Evolutionary conservation across 2,888 invertebrate genomes (phyloP).

Genomic region (Frankliniella intonsa): DNA sequence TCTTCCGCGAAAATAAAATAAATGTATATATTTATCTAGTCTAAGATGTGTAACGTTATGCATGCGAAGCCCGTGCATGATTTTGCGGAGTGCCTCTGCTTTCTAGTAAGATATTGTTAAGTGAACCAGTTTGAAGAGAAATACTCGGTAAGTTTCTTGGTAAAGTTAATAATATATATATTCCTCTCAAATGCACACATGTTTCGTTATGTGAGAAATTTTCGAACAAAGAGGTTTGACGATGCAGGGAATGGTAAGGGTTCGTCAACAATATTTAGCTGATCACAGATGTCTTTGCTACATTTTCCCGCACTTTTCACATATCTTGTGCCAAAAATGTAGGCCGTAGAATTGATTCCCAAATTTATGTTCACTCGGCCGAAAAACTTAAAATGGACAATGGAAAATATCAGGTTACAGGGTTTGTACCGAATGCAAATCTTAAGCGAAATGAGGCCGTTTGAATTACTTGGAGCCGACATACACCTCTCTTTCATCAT

Average conservation of each 20-base stretch:
- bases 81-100: constrained; percentile 15
- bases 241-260: too few species aligned
- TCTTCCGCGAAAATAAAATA: constrained; percentile 4
- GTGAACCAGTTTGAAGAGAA: too few species aligned
- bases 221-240: too few species aligned
- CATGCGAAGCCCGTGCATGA: not conserved
- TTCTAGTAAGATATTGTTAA: constrained; percentile 1
- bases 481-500: constrained; percentile 8
- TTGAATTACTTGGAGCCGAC: not conserved
- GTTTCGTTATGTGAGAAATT: too few species aligned
- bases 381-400: not conserved
- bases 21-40: constrained; percentile 11
- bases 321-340: constrained; percentile 14
- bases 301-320: constrained; percentile 17
- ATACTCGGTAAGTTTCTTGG: too few species aligned
- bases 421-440: too few species aligned
- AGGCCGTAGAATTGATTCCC: not conserved
- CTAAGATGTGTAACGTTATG: constrained; percentile 9
- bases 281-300: not conserved
- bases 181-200: too few species aligned
- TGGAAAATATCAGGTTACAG: not conserved
- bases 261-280: too few species aligned
- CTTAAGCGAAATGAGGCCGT: too few species aligned
- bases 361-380: too few species aligned
- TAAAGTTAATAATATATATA: too few species aligned